These are phyloP conservation scores for Pampus argenteus DNA, from an alignment of 2,797 vertebrate species.

Conservation along the genomic window DNA sequence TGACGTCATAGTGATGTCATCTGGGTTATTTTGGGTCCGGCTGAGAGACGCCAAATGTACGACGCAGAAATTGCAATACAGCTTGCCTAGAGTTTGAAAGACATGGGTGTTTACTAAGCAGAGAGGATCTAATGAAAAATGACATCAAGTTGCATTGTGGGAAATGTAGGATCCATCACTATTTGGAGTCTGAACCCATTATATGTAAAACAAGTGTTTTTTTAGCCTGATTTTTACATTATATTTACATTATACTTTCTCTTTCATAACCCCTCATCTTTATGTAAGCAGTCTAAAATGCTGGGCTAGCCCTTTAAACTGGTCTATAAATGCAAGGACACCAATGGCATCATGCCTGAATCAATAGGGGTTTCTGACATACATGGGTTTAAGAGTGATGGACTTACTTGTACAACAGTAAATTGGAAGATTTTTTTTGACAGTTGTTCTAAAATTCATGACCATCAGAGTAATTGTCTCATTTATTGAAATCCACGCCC, in stretches of 20 bases:
- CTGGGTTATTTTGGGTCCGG: background rate
- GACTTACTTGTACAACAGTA: constrained; percentile 9
- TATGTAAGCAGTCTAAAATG: constrained; percentile 7
- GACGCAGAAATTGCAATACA: background rate
- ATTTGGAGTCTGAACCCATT: constrained; percentile 14
- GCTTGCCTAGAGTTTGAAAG: background rate
- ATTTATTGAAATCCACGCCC: constrained; percentile 44
- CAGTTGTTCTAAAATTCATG: constrained; percentile 23
- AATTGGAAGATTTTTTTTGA: constrained; percentile 27
- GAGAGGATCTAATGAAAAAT: background rate
- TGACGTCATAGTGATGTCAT: constrained; percentile 19
- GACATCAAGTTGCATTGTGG: background rate
- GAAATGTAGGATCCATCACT: constrained; percentile 14
- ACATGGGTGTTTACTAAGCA: background rate
- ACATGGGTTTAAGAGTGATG: constrained; percentile 16
- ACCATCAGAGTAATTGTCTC: constrained; percentile 19
- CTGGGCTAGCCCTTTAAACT: constrained; percentile 4
- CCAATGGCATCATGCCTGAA: background rate
- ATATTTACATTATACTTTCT: background rate
- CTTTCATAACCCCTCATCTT: background rate
- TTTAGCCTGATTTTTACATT: background rate
- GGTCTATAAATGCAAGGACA: background rate
- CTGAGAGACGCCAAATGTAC: background rate
- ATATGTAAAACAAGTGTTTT: background rate
- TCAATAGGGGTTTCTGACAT: constrained; percentile 25